Conservation (phyloP, 2,888 invertebrate genomes). For the Spilarctia lutea region DNA sequence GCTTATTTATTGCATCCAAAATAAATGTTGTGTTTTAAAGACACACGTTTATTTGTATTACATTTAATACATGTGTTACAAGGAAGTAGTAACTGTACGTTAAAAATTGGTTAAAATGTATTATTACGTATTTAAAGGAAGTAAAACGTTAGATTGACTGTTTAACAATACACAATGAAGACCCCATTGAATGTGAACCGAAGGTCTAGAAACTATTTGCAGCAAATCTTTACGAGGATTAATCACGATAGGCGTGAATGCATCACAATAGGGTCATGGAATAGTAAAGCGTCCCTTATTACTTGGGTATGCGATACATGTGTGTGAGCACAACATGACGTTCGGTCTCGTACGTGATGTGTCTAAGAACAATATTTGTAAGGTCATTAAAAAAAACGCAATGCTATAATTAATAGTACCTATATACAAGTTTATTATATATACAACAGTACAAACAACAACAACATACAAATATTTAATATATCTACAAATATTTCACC, state of each 20-base stretch:
- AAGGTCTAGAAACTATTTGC: not conserved
- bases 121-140: not conserved
- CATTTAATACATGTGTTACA: not conserved
- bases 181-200: not conserved
- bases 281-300: not conserved
- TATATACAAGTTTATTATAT: not conserved
- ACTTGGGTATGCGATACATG: not conserved
- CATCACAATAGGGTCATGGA: not conserved
- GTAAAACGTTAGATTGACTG: not conserved
- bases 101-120: not conserved
- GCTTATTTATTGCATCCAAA: constrained; percentile 10
- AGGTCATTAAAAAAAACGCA: not conserved
- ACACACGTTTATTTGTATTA: not conserved
- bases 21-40: not conserved
- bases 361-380: not conserved
- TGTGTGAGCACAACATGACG: not conserved
- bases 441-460: constrained; percentile 5
- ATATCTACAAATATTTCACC: not conserved
- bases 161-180: no score
- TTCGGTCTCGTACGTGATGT: not conserved
- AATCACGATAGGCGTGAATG: no score
- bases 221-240: not conserved
- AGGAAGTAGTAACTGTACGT: not conserved
- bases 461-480: not conserved
- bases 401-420: not conserved